Base-by-base conservation (phyloP, 2,888 invertebrate genomes). In the Chrysolina oricalcia region DNA sequence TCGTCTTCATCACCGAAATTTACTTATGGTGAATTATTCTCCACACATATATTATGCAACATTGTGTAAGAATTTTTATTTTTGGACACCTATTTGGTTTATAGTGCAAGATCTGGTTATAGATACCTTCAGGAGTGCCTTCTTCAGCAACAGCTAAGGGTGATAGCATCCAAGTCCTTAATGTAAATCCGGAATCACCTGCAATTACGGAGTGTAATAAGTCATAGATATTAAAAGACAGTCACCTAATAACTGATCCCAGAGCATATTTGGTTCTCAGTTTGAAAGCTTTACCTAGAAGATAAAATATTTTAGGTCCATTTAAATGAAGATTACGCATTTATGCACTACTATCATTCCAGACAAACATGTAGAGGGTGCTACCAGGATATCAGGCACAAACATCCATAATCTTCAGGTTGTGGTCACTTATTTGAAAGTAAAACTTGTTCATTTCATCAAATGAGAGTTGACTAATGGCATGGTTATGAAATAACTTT, bases 371-470 rank as follows among this genome's bases (percentile, higher is more conserved):
- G 21, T 70, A 62, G 17, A 41, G 70, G 17, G 46, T 62, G 21
- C 70, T 70, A 9, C 62, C 70, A 27, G 70, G 70, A 27, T 63
- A 70, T 6, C 43, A 19, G 13, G 70, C 43, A 70, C 17, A 41
- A 15, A 62, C 46, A 62, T 70, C 62, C 10, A 70, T 40, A 63
- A 70, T 46, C 62, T 70, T 70, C 17, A 70, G 23, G 43, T 70
- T 27, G 21, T 11, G 8, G 35, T 56, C 70, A 21, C 41, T 56
- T 15, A 70, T 70, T 43, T 66, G 23, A 67, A 48, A 67, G 27
- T 15, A 23, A 23, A 46, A 40, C 10, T 40, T 5, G 40, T 43
- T 43, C 2, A 43, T 43, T 43, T 43, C 9, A 5, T 43, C 43
- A 43, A 43, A 43, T 27, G 27, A 27, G 27, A 27, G 5, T 27